These are phyloP conservation scores for Mycalesis mineus DNA, from an alignment of 2,888 invertebrate genomes.

Conservation along the genomic window DNA sequence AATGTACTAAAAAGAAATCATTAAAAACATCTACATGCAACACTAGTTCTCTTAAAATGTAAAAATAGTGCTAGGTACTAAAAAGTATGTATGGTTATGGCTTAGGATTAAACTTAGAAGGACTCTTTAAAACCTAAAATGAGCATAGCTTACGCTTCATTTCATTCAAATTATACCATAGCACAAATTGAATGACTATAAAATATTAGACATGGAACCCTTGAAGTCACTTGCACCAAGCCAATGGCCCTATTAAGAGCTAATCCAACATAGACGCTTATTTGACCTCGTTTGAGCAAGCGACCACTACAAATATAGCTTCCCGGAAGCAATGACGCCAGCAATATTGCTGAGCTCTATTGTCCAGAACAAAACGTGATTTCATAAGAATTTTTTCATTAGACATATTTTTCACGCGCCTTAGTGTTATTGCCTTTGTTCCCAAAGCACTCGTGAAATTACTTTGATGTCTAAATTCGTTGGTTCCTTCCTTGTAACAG, in stretches of 20 bases:
- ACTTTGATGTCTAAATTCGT: neutral
- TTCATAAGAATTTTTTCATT: conserved; percentile 6
- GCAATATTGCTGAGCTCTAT: neutral
- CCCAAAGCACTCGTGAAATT: neutral
- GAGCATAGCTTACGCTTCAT: no score
- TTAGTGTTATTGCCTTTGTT: neutral
- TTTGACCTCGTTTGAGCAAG: neutral
- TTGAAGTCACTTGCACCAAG: neutral
- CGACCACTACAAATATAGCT: conserved; percentile 1
- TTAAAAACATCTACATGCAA: no score
- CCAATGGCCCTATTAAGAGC: conserved; percentile 3
- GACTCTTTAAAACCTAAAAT: no score
- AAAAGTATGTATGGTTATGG: no score
- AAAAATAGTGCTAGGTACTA: no score
- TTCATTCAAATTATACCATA: no score
- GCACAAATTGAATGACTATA: no score
- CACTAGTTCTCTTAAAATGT: no score
- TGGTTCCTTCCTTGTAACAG: neutral
- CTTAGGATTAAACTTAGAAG: no score
- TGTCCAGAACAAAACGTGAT: conserved; percentile 2
- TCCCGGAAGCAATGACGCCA: conserved; percentile 3
- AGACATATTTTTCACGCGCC: neutral
- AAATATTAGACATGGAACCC: no score
- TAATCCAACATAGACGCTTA: neutral
- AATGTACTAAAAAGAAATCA: no score